phyloP scores from a whole-genome alignment of 2,888 invertebrate genomes.

The Oasisia sp. region DNA sequence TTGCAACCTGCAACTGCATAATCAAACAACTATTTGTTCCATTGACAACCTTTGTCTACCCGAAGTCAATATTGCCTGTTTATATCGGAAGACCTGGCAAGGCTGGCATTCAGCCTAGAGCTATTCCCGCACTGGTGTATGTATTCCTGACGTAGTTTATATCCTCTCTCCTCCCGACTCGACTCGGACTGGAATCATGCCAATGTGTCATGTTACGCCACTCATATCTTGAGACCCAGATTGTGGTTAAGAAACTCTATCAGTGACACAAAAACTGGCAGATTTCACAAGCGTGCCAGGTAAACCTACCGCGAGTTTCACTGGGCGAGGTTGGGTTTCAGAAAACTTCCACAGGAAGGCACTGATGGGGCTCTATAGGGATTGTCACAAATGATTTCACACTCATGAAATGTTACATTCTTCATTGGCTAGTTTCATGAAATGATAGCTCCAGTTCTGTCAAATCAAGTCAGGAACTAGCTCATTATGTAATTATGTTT shows the following conservation, averaged over 20 bases:
- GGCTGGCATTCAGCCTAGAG: neutral
- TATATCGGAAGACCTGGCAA: neutral
- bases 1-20: neutral
- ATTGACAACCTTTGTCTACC: neutral
- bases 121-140: neutral
- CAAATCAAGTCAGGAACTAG: too few relatives aligned
- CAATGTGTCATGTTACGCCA: neutral
- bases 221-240: neutral
- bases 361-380: neutral
- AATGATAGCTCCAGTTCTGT: too few relatives aligned
- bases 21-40: neutral
- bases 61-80: neutral
- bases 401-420: neutral
- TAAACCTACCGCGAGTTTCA: neutral
- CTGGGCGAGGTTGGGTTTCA: too few relatives aligned
- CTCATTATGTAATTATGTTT: too few relatives aligned
- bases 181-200: neutral
- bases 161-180: neutral
- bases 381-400: neutral
- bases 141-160: neutral
- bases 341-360: too few relatives aligned
- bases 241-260: slow-evolving; percentile 17
- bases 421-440: neutral
- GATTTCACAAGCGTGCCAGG: neutral
- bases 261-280: neutral